Conservation (phyloP, 2,888 invertebrate species). For the Drosophila seclusa region DNA sequence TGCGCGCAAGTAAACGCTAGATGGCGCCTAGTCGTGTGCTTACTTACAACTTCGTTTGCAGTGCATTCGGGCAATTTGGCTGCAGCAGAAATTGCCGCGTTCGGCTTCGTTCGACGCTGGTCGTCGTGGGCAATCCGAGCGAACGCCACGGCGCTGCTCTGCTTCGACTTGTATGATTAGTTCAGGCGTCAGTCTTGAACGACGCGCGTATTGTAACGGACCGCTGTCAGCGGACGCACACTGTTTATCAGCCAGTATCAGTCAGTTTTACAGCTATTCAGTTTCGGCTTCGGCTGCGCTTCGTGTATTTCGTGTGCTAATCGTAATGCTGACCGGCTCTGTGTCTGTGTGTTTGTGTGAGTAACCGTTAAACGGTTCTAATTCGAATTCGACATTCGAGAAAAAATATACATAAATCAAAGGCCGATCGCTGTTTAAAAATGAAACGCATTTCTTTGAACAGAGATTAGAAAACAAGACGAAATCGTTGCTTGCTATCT, state of each 20-base stretch:
- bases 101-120: slow-evolving; percentile 10
- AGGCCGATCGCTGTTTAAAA: slow-evolving; percentile 51
- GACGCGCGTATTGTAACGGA: slow-evolving; percentile 76
- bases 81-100: slow-evolving; percentile 37
- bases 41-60: slow-evolving; percentile 18
- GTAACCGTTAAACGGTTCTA: slow-evolving; percentile 46
- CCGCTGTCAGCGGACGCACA: slow-evolving; percentile 35
- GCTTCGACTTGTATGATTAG: slow-evolving; percentile 54
- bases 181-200: slow-evolving; percentile 72
- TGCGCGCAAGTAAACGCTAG: slow-evolving; percentile 25
- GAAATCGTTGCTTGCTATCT: slow-evolving; percentile 27
- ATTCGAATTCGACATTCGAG: slow-evolving; percentile 50
- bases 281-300: slow-evolving; percentile 31
- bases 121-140: slow-evolving; percentile 22
- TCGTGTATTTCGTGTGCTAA: slow-evolving; percentile 36
- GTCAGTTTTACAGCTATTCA: slow-evolving; percentile 39
- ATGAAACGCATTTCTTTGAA: slow-evolving; percentile 38
- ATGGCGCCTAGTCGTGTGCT: slow-evolving; percentile 32
- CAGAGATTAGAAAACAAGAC: slow-evolving; percentile 47
- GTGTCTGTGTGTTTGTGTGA: slow-evolving; percentile 26
- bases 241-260: slow-evolving; percentile 23
- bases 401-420: slow-evolving; percentile 47
- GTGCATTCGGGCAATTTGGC: slow-evolving; percentile 38
- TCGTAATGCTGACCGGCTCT: slow-evolving; percentile 36
- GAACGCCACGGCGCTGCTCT: slow-evolving; percentile 1